Evolutionary conservation across 1,140 invertebrate genomes (phyloP), one percentile per base, ranked within the genome.

Genomic region (Diuraphis noxia): DNA sequence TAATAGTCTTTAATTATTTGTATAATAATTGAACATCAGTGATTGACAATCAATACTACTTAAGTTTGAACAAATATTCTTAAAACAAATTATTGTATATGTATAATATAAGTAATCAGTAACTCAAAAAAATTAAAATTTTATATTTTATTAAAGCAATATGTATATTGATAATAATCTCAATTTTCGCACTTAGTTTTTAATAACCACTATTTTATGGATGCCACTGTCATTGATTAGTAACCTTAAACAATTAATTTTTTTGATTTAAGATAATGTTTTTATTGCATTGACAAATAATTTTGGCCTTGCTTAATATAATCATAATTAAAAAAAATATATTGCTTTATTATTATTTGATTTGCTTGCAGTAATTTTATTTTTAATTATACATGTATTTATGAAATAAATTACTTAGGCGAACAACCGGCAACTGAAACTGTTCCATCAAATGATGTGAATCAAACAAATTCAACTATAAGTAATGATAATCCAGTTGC

Each of bases 401-500:
- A 86, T 43, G 19, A 56, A 52, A 72, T 84, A n/a, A 41, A 81
- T 85, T 86, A n/a, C 9, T 85, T 72, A 92, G 81, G 4, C 43
- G 81, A 86, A 92, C 46, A 85, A 34, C 23, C 52, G 23, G 81
- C 87, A 40, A 41, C 72, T 43, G 87, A 88, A 88, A 79, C 41
- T 1, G 89, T 82, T 81, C 10, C 89, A 19, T 46, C 49, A 49
- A 56, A 79, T 88, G 52, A 63, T 82, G 41, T 25, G 21, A 13
- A 10, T 82, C 34, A 72, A 92, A 46, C 56, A 92, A 92, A 72
- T 88, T 82, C 77, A 81, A 77, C 30, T 34, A 41, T 81, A 8
- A 77, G 13, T 0, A 82, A 56, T 88, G 86, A 88, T n/a, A 77
- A 46, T 87, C 21, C 84, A 52, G 10, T 34, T 25, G 63, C 34